A percentile compares a stretch with the other conserved stretches of the same genome.
phyloP scores from a whole-genome alignment of 2,797 vertebrate species.

The Fistularia commersonii region DNA sequence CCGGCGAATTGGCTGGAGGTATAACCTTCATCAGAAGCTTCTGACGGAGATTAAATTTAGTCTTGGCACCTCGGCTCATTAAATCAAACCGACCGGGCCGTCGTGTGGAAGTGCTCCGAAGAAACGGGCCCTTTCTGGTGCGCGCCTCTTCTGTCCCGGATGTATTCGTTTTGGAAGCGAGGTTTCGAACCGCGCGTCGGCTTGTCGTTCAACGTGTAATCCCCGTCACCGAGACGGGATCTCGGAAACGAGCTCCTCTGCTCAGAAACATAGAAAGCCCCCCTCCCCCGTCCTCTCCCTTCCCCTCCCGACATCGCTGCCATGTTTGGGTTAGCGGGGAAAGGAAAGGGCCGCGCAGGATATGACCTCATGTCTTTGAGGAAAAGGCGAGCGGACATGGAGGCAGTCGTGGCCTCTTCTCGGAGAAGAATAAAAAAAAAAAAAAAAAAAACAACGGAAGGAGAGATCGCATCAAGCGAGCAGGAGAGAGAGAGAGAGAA shows the following conservation, averaged over 20 bases:
- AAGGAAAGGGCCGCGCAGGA: constrained; percentile 79
- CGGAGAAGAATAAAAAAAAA: constrained; percentile 42
- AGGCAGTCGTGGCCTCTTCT: constrained; percentile 64
- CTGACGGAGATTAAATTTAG: constrained; percentile 62
- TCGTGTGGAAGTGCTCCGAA: constrained; percentile 27
- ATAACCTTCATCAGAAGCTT: constrained; percentile 60
- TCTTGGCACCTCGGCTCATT: constrained; percentile 57
- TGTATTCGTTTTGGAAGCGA: constrained; percentile 10
- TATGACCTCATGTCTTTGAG: constrained; percentile 81
- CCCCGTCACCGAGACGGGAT: not conserved
- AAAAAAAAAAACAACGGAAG: constrained; percentile 43
- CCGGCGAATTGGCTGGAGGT: constrained; percentile 55
- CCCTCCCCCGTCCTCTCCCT: constrained; percentile 40
- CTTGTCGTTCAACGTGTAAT: not conserved
- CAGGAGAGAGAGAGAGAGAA: no score
- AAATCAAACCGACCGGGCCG: constrained; percentile 58
- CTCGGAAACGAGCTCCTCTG: constrained; percentile 11
- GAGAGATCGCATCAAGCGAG: constrained; percentile 12
- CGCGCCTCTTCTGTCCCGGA: not conserved
- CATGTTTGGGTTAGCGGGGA: constrained; percentile 78
- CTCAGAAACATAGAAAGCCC: constrained; percentile 45
- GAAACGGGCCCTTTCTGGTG: constrained; percentile 17
- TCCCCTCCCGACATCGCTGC: constrained; percentile 57
- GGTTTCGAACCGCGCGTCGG: no score
- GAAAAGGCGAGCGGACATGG: constrained; percentile 67